phyloP scores from a whole-genome alignment of 2,797 vertebrate genomes.

The Protosalanx chinensis region DNA sequence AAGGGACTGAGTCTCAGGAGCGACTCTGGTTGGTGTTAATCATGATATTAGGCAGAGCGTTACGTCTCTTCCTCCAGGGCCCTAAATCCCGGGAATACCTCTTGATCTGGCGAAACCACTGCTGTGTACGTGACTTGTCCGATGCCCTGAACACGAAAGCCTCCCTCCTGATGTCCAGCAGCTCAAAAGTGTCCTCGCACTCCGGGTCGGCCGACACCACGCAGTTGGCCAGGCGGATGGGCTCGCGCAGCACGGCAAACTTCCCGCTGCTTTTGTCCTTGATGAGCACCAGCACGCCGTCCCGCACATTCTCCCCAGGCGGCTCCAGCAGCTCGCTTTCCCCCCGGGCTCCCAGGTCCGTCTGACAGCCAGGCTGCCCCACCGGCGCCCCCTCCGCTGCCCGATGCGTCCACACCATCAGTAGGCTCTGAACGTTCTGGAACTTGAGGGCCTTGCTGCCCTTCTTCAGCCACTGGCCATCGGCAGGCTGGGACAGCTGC shows the following conservation, averaged over 20 bases:
- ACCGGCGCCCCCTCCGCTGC: conserved; percentile 60
- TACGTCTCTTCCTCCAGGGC: conserved; percentile 86
- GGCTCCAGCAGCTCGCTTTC: conserved; percentile 56
- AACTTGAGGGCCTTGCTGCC: conserved; percentile 89
- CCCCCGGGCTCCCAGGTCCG: conserved; percentile 41
- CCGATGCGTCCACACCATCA: conserved; percentile 81
- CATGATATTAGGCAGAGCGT: conserved; percentile 93
- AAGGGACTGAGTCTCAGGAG: conserved; percentile 64
- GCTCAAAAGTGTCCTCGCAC: conserved; percentile 87
- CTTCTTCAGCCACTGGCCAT: conserved; percentile 89
- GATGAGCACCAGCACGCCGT: conserved; percentile 85
- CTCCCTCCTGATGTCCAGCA: conserved; percentile 87
- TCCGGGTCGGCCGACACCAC: conserved; percentile 86
- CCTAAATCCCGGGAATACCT: conserved; percentile 82
- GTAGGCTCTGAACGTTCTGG: conserved; percentile 87
- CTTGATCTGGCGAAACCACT: conserved; percentile 89
- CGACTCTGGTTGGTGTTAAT: conserved; percentile 83
- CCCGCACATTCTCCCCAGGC: conserved; percentile 71
- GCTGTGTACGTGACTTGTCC: conserved; percentile 84
- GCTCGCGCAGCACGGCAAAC: conserved; percentile 85
- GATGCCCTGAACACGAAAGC: conserved; percentile 86
- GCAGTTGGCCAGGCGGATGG: conserved; percentile 85
- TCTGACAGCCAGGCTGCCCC: conserved; percentile 29
- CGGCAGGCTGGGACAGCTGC: conserved; percentile 85
- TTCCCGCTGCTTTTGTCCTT: conserved; percentile 91